Base-by-base conservation (phyloP, 2,888 invertebrate species). In the Tetramorium bicarinatum region DNA sequence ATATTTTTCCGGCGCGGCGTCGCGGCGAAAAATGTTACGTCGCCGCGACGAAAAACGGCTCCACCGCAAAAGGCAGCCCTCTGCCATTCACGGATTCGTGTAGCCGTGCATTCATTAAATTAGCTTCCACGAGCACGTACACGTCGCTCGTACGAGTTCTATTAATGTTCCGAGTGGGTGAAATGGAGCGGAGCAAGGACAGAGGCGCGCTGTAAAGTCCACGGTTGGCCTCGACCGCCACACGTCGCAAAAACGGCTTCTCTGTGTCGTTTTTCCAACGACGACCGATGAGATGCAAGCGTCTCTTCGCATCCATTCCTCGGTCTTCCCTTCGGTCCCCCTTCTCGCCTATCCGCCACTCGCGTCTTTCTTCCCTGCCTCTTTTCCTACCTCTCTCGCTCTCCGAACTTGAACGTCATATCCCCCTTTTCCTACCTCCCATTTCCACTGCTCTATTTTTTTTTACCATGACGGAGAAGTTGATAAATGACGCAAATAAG, bases 401-500 rank as follows among this genome's bases (percentile, higher is more conserved):
- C 41, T 54, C 62, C 75, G 41, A 67, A 67, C 66, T 75, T 49
- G 29, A 72, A 67, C 72, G 18, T 59, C 69, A 41, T 38, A 38
- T 59, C 59, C 38, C 47, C 38, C 47, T 61, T 71, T 80, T 59
- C 34, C 66, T 41, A 44, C 47, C 66, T 56, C 29, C n/a, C 77
- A 52, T 77, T 77, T 76, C 79, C 41, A 71, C 74, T 61, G 47
- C 38, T 83, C 29, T 34, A 34, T 34, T 74, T 87, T 88, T 69
- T 76, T 69, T 21, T 41, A 56, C 54, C 83, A 18, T n/a, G 56
- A 54, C 67, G 56, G 82, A 66, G 82, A 84, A 85, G 56, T 85
- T 89, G 89, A 89, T 89, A 88, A 89, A 89, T 83, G 89, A 89
- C 71, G 85, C 87, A 84, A 89, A 89, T 86, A 89, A 87, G 84